These are phyloP conservation scores for Coendou prehensilis DNA, from an alignment of 2,797 vertebrate genomes.

Conservation along the genomic window DNA sequence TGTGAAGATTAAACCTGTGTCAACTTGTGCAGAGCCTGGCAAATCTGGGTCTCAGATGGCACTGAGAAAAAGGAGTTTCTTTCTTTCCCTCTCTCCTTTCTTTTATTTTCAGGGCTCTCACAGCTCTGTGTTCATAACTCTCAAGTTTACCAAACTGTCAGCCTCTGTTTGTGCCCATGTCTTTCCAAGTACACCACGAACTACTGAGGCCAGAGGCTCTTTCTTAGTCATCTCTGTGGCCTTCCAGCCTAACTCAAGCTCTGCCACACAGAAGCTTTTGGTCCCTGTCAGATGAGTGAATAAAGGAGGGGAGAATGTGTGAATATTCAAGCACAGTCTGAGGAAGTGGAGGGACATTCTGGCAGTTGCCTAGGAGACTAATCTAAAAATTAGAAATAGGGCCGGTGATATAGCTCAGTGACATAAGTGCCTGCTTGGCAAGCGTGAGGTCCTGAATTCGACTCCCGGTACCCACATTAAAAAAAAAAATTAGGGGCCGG, in stretches of 20 bases:
- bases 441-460: too few species aligned
- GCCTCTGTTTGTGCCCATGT: not conserved
- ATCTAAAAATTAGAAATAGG: slow-evolving; percentile 59
- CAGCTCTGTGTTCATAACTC: not conserved
- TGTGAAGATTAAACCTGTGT: not conserved
- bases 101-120: not conserved
- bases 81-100: not conserved
- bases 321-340: not conserved
- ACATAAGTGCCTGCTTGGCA: too few species aligned
- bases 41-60: not conserved
- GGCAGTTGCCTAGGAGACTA: slow-evolving; percentile 35
- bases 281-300: not conserved
- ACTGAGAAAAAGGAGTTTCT: too few species aligned
- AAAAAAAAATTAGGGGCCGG: not conserved
- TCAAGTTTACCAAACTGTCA: not conserved
- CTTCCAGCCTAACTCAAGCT: not conserved
- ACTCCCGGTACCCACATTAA: too few species aligned
- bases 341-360: not conserved
- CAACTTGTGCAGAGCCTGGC: not conserved
- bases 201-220: not conserved
- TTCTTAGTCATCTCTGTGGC: not conserved
- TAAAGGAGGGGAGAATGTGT: not conserved
- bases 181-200: not conserved
- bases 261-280: not conserved
- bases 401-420: too few species aligned